These are phyloP conservation scores for Apocrypta bakeri DNA, from an alignment of 1,140 invertebrate species.

Conservation along the genomic window DNA sequence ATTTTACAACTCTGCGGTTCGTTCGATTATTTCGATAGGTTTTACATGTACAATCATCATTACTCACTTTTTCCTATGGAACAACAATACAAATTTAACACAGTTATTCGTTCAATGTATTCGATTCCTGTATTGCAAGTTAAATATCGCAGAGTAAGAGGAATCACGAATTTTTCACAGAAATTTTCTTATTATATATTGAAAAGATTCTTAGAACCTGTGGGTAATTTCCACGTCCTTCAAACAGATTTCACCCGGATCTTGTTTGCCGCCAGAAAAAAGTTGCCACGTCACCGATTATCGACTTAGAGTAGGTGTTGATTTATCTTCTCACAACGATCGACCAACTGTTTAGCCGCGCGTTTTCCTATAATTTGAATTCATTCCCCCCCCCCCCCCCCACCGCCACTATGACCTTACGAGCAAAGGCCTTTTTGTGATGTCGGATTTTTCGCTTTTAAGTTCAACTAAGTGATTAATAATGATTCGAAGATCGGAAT, in stretches of 20 bases:
- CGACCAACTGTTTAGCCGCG: neutral
- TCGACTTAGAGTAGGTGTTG: slow-evolving; percentile 43
- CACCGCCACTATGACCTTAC: too few species aligned
- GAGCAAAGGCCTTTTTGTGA: neutral
- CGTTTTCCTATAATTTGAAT: slow-evolving; percentile 41
- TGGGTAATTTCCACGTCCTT: neutral
- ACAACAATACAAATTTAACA: too few species aligned
- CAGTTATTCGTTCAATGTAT: too few species aligned
- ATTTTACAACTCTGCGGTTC: too few species aligned
- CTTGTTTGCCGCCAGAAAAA: slow-evolving; percentile 18
- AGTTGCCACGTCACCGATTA: slow-evolving; percentile 38
- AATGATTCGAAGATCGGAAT: neutral
- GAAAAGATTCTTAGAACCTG: neutral
- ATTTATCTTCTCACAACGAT: slow-evolving; percentile 37
- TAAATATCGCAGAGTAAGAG: too few species aligned
- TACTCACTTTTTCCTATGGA: too few species aligned
- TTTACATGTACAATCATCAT: too few species aligned
- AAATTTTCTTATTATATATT: too few species aligned
- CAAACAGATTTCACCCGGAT: neutral
- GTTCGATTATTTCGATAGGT: too few species aligned
- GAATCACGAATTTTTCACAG: too few species aligned
- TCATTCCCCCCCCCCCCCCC: neutral
- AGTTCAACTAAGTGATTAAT: neutral
- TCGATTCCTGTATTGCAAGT: too few species aligned
- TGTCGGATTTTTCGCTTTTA: neutral